These are phyloP conservation scores for Telmatherina bonti DNA, from an alignment of 2,797 vertebrate species.

Conservation along the genomic window DNA sequence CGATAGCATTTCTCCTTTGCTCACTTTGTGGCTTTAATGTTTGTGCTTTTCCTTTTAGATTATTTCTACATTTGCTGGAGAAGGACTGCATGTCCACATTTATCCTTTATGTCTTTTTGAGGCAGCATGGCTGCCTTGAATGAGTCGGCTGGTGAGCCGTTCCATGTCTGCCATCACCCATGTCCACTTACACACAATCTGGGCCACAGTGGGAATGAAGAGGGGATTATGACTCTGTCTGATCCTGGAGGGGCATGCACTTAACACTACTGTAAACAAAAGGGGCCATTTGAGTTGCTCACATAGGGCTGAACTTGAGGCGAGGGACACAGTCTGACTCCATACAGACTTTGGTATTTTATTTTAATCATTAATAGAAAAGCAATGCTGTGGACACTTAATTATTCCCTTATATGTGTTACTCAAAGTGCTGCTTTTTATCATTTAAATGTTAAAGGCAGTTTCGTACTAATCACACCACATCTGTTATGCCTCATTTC, in stretches of 20 bases:
- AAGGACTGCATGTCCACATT: constrained; percentile 6
- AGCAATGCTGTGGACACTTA: background rate
- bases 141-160: constrained; percentile 64
- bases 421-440: background rate
- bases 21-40: constrained; percentile 28
- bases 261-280: constrained; percentile 83
- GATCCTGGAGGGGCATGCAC: constrained; percentile 80
- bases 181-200: constrained; percentile 78
- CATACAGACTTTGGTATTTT: constrained; percentile 3
- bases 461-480: constrained; percentile 1
- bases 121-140: constrained; percentile 33
- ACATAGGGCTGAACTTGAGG: constrained; percentile 63
- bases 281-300: constrained; percentile 68
- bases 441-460: background rate
- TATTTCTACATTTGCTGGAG: background rate
- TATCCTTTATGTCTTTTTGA: constrained; percentile 35
- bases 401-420: background rate
- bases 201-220: constrained; percentile 77
- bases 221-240: constrained; percentile 81
- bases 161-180: constrained; percentile 80
- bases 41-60: constrained; percentile 10
- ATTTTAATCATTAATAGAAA: constrained; percentile 6
- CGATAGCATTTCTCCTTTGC: constrained; percentile 21
- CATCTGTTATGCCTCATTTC: background rate
- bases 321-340: constrained; percentile 26